phyloP scores from a whole-genome alignment of 2,888 invertebrate species.

The Mantis religiosa region DNA sequence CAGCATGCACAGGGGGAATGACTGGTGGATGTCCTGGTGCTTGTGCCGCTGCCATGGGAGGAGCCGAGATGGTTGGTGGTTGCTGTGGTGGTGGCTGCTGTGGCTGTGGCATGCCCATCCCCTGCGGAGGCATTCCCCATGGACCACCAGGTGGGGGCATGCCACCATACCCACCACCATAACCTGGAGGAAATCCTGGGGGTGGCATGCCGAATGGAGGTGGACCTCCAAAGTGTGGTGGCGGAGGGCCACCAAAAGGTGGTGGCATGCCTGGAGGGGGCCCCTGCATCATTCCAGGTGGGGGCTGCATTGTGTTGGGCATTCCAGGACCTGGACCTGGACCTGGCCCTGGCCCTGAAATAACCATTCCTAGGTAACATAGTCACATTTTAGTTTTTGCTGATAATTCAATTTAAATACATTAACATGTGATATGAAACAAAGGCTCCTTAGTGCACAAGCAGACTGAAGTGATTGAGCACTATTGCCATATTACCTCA shows the following conservation, averaged over 20 bases:
- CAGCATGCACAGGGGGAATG: conserved; percentile 24
- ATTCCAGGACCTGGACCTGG: conserved; percentile 28
- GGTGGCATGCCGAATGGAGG: conserved; percentile 70
- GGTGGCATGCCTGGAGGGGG: conserved; percentile 36
- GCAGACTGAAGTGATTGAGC: too few species aligned
- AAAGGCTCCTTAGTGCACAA: too few species aligned
- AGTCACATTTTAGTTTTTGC: too few species aligned
- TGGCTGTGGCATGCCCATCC: conserved; percentile 33
- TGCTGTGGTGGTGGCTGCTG: conserved; percentile 23
- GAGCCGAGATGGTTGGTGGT: conserved; percentile 24
- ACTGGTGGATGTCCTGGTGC: conserved; percentile 27
- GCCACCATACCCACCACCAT: conserved; percentile 38
- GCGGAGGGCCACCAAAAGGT: conserved; percentile 37
- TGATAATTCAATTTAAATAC: too few species aligned
- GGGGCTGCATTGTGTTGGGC: conserved; percentile 35
- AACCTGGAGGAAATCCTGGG: conserved; percentile 48
- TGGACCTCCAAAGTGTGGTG: conserved; percentile 43
- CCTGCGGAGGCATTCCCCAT: conserved; percentile 41
- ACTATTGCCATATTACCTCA: too few species aligned
- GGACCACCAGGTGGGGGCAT: conserved; percentile 43
- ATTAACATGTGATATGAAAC: too few species aligned
- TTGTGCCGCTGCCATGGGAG: conserved; percentile 20
- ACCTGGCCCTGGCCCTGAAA: too few species aligned
- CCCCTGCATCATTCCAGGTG: conserved; percentile 34
- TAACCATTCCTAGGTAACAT: too few species aligned